Percentiles rank a stretch among this genome's conserved stretches.
Evolutionary conservation across 2,113 vertebrate species (phyloP).

Genomic region (Mellivora capensis): DNA sequence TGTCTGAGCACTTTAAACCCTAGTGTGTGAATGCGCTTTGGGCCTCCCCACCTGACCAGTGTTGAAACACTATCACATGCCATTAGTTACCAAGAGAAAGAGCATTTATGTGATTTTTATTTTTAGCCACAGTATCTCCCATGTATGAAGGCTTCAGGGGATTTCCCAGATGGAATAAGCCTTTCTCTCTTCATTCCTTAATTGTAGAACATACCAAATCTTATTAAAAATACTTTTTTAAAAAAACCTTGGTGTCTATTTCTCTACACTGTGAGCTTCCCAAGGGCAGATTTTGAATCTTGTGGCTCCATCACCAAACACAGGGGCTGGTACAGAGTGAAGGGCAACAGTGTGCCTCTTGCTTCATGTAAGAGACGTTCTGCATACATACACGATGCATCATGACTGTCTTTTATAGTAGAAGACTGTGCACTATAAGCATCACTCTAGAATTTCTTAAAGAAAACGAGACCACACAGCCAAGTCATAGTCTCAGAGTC

Average conservation of each 20-base stretch:
- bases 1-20: neutral
- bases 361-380: neutral
- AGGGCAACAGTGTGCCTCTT: neutral
- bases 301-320: neutral
- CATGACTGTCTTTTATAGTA: neutral
- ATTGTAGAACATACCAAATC: neutral
- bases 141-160: neutral
- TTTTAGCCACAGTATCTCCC: neutral
- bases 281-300: neutral
- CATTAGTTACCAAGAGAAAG: neutral
- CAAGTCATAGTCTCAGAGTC: neutral
- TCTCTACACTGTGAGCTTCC: neutral
- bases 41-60: neutral
- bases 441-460: neutral
- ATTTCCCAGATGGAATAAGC: neutral
- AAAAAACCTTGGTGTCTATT: neutral
- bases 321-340: neutral
- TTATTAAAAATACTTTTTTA: neutral
- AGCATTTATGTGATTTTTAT: neutral
- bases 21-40: neutral
- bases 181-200: neutral
- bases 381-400: too few species aligned
- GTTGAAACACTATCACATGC: neutral
- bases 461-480: conserved; percentile 5
- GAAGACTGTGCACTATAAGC: neutral